These are phyloP conservation scores for Macrochelys suwanniensis DNA, from an alignment of 2,797 vertebrate genomes.

Conservation along the genomic window DNA sequence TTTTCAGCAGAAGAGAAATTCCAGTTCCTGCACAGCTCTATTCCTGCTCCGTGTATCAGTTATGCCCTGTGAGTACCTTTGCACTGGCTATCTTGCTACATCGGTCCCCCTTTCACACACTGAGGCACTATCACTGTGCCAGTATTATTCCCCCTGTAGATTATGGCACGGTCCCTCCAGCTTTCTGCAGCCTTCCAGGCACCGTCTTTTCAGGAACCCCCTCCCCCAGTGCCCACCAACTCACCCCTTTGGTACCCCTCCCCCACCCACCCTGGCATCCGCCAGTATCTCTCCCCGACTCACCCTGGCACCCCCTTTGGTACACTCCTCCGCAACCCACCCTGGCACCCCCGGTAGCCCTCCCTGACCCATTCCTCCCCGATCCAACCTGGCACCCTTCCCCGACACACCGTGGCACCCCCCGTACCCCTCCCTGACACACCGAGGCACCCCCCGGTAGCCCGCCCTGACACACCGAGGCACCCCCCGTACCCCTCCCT, in stretches of 20 bases:
- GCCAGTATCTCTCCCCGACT: too few relatives aligned
- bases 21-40: not conserved
- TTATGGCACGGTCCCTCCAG: fast-evolving
- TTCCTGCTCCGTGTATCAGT: not conserved
- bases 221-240: fast-evolving
- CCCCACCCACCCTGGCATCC: not conserved
- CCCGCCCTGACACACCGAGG: too few relatives aligned
- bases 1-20: not conserved
- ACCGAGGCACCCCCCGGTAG: not conserved
- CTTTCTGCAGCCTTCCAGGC: not conserved
- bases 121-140: too few relatives aligned
- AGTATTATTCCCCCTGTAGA: not conserved
- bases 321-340: not conserved
- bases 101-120: not conserved
- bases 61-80: not conserved
- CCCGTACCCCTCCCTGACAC: not conserved
- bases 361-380: not conserved
- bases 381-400: not conserved
- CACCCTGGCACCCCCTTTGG: not conserved
- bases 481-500: too few relatives aligned
- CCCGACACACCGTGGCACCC: not conserved
- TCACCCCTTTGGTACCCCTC: not conserved
- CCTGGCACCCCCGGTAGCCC: not conserved
- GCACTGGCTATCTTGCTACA: not conserved
- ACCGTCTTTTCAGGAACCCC: fast-evolving